Evolutionary conservation across 64 coral and sea anemone genomes (phyloP).

Genomic region (Orbicella faveolata): DNA sequence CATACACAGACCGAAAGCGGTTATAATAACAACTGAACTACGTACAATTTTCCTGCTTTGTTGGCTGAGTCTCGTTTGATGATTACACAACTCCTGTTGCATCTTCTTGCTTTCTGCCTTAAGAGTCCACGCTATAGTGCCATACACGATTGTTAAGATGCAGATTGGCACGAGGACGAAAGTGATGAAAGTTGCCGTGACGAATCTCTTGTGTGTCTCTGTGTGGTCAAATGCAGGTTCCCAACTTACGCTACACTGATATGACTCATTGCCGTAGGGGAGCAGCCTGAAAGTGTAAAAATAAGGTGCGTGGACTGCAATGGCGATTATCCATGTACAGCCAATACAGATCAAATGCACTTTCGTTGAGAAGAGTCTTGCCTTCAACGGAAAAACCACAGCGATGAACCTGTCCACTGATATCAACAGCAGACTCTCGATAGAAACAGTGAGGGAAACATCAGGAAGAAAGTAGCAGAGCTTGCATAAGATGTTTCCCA

Average conservation of each 20-base stretch:
- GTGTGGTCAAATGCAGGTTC: neutral
- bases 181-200: neutral
- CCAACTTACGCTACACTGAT: neutral
- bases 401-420: conserved; percentile 29
- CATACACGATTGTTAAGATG: neutral
- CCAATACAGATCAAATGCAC: neutral
- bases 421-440: conserved; percentile 10
- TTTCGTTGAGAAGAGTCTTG: neutral
- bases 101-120: neutral
- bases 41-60: neutral
- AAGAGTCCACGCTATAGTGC: neutral
- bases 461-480: conserved; percentile 17
- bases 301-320: neutral
- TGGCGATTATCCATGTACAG: conserved; percentile 10
- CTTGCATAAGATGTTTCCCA: conserved; percentile 27
- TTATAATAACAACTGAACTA: conserved; percentile 1
- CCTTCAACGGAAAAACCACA: conserved; percentile 23
- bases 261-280: neutral
- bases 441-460: conserved; percentile 17
- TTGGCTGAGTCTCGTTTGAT: neutral
- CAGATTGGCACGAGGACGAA: neutral
- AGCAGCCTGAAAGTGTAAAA: conserved; percentile 17
- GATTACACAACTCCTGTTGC: neutral
- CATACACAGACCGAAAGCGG: neutral
- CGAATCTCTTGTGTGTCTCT: neutral